Base-by-base conservation (phyloP, 1,140 invertebrate genomes). In the Drosophila kohkoa region DNA sequence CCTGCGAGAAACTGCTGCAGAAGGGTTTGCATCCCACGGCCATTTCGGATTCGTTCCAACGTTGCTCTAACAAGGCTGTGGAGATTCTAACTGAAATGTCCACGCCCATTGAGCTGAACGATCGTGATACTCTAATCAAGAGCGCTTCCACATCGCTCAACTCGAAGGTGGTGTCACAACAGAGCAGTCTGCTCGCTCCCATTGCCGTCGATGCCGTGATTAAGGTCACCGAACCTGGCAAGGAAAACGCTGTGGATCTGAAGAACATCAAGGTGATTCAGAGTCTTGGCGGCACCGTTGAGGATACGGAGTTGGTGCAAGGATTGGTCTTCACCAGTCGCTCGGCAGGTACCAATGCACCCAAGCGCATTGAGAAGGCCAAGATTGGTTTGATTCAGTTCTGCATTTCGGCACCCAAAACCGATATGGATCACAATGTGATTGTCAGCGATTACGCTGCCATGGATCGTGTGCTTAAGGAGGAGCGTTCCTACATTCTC, bases 321-420 rank as follows among this genome's bases (percentile, higher is more conserved):
- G 99, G 99, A 25, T 94, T 99, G 54, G 97, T 99, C 1, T 98
- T 99, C 75, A 96, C 97, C 41, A 97, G 98, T 89, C 97, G 96
- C 92, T 95, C 96, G 10, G 95, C 97, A 16, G 98, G 98, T 89
- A 95, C 97, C 45, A 98, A 98, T 92, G 98, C 98, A 3, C 98
- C 98, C 1, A 97, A 96, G 77, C 96, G 96, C 86, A 94, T 99
- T 74, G 99, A 99, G 92, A 99, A 99, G 93, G 99, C 98, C 2
- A 99, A 99, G 93, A 99, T 99, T 94, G 99, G 98, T 75, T 95
- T 99, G 0, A 99, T 99, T 81, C 99, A 99, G 92, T 99, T 99
- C 92, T 99, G 99, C 93, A 98, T 99, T 93, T 99, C 99, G 46
- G 98, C 99, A 65, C 99, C 99, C 6, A 99, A 99, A 94, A 99